Conservation (phyloP, 2,113 vertebrate genomes). For the Malurus cyaneus region DNA sequence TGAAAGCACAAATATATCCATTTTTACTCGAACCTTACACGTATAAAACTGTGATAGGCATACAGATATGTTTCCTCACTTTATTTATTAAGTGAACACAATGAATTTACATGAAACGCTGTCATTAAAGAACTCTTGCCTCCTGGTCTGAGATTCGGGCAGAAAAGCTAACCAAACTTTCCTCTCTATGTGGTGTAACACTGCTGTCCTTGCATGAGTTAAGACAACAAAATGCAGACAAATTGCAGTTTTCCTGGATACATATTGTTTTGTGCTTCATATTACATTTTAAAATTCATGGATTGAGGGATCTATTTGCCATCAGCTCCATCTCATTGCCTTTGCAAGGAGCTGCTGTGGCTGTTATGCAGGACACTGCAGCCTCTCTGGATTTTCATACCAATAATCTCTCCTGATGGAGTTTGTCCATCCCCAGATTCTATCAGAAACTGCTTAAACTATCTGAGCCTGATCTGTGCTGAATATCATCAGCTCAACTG, state of each 20-base stretch:
- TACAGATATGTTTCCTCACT: neutral
- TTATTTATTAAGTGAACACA: neutral
- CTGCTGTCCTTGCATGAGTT: neutral
- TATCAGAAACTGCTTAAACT: neutral
- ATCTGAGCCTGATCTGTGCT: neutral
- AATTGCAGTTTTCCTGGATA: neutral
- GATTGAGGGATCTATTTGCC: slow-evolving; percentile 21
- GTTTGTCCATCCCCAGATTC: neutral
- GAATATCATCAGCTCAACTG: neutral
- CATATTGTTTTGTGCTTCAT: neutral
- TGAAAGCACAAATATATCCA: neutral
- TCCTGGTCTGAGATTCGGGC: neutral
- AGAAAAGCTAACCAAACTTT: neutral
- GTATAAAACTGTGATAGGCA: neutral
- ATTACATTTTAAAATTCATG: slow-evolving; percentile 47
- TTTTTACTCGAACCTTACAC: neutral
- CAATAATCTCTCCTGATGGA: slow-evolving; percentile 19
- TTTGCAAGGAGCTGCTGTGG: slow-evolving; percentile 8
- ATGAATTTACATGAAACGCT: neutral
- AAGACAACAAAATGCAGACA: neutral
- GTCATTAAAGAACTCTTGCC: neutral
- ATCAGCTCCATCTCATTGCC: neutral
- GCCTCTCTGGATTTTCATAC: slow-evolving; percentile 2
- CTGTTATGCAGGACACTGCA: neutral
- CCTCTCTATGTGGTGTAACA: neutral